Evolutionary conservation across 1,140 invertebrate genomes (phyloP).

Genomic region (Hycleus cichorii): DNA sequence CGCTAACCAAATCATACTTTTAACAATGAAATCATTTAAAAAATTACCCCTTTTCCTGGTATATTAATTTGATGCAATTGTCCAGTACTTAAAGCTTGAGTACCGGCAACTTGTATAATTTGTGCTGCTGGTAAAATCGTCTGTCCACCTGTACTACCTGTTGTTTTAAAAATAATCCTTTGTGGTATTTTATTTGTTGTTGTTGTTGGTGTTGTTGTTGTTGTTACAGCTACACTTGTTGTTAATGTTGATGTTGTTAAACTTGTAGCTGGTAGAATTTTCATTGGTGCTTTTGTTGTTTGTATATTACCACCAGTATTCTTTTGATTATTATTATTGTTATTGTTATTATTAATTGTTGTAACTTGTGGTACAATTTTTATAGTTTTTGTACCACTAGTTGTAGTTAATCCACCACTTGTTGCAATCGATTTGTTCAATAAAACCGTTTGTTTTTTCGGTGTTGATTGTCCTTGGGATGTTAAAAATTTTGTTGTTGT

Average conservation of each 20-base stretch:
- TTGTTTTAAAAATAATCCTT: conserved; percentile 53
- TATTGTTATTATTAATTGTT: neutral
- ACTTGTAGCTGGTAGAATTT: conserved; percentile 56
- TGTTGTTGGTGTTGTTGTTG: neutral
- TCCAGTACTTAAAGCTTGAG: conserved; percentile 45
- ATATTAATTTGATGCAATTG: conserved; percentile 65
- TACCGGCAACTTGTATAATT: conserved; percentile 55
- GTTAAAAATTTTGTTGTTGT: conserved; percentile 47
- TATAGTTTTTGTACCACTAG: conserved; percentile 27
- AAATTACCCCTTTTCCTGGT: conserved; percentile 52
- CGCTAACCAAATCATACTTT: neutral
- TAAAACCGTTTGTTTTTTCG: conserved; percentile 41
- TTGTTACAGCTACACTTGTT: too few species aligned
- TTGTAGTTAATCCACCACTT: conserved; percentile 17
- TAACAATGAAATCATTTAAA: neutral
- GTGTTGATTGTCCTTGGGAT: conserved; percentile 31
- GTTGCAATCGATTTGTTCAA: conserved; percentile 35
- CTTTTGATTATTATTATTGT: neutral
- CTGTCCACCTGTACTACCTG: conserved; percentile 29
- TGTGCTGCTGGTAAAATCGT: conserved; percentile 42
- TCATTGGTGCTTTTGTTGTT: conserved; percentile 50
- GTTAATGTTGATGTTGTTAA: conserved; percentile 35
- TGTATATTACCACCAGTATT: conserved; percentile 13
- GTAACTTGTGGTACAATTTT: conserved; percentile 35
- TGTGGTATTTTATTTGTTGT: conserved; percentile 47